Base-by-base conservation (phyloP, 2,888 invertebrate genomes). In the Lamellibrachia columna region DNA sequence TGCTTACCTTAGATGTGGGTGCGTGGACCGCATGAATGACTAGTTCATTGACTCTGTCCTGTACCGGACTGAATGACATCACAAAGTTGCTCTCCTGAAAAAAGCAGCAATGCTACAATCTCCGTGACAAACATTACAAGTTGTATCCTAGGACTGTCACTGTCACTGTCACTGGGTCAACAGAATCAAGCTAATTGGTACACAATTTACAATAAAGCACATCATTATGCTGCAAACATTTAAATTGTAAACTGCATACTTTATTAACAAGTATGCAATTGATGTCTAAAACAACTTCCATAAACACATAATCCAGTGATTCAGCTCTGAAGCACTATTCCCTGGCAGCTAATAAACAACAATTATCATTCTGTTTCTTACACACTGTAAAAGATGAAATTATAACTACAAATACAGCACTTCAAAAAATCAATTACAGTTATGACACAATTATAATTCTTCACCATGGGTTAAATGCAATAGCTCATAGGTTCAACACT, bases 61-160 rank as follows among this genome's bases (percentile, higher is more conserved):
- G 93, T 53, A 96, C 93, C 2, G 96, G 96, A 92, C 95, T 94
- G 93, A 96, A 96, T 55, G 96, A 95, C 94, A 96, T 93, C 28
- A 96, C 96, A 95, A 96, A 96, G 93, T 96, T 96, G 55, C 95
- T 95, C 90, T 95, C 95, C 96, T 96, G 94, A 22, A 95, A 94
- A 40, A 40, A 40, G 40, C 75, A 75, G n/a, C 22, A 75, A 75
- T 75, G 11, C 11, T 75, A 75, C 22, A 75, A 75, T 22, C 11
- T 15, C 15, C 15, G 9, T 75, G 75, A 15, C 75, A 22, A 22
- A 6, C 15, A 75, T 15, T 22, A 22, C 15, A 22, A n/a, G 75
- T 55, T 9, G 9, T 75, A 75, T 75, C 15, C 75, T 75, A 22
- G n/a, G 15, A 75, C 22, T 75, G 22, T 6, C 75, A 75, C 22